Evolutionary conservation across 2,797 vertebrate species (phyloP).

Genomic region (Siniperca scherzeri): DNA sequence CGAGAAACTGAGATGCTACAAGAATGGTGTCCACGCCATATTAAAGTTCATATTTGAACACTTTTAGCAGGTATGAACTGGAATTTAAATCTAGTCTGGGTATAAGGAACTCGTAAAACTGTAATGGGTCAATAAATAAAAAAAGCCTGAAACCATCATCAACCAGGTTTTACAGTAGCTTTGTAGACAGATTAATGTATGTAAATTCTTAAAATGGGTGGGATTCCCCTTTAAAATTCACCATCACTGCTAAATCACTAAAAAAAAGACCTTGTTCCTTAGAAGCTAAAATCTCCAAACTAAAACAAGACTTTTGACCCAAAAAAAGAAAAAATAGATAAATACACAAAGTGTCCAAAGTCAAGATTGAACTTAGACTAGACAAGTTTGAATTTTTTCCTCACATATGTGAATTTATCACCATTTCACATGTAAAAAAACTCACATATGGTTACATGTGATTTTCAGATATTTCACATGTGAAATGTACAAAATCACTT

Average conservation of each 20-base stretch:
- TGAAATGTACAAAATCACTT: not conserved
- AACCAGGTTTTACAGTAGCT: not conserved
- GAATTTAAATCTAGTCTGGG: not conserved
- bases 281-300: not conserved
- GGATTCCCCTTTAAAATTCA: not conserved
- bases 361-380: not conserved
- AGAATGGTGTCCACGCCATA: not conserved
- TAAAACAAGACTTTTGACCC: not conserved
- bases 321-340: not conserved
- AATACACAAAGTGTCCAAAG: not conserved
- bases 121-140: not conserved
- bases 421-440: not conserved
- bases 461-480: not conserved
- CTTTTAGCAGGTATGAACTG: not conserved
- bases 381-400: not conserved
- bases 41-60: not conserved
- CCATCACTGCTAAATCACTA: not conserved
- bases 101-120: not conserved
- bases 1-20: not conserved
- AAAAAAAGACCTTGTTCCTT: no score
- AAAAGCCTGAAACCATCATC: not conserved
- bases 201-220: not conserved
- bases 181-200: not conserved
- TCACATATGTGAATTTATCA: not conserved
- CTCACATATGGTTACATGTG: not conserved